Base-by-base conservation (phyloP, 2,888 invertebrate genomes). In the Eupithecia insigniata region DNA sequence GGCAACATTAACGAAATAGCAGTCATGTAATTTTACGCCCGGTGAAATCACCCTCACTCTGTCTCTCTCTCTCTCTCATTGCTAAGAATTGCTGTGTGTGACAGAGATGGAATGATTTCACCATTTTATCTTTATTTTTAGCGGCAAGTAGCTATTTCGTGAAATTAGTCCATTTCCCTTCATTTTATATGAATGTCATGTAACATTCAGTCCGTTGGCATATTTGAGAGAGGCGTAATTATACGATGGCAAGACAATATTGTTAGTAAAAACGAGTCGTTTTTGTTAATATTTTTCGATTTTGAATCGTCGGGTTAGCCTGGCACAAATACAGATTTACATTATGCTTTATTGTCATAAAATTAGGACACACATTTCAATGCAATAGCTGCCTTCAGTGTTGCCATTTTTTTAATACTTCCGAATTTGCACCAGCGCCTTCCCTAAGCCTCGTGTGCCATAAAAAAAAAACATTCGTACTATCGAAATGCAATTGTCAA, bases 181-280 rank as follows among this genome's bases (percentile, higher is more conserved):
- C 28, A 62, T 64, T 69, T 51, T n/a, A 69, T 60, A 66, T 69
- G 55, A 73, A 69, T 60, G 72, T 73, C 67, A 72, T 72, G 67
- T 60, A 64, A 5, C 22, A 39, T 70, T 26, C 66, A 69, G 66
- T 32, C 26, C 22, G 32, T 66, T 67, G 69, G 64, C 70, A 71
- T 69, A 67, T 69, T 69, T 18, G 26, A 18, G 68, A 83, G 85
- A 83, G 83, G 83, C 82, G 77, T 75, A 71, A 67, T 55, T 28
- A 83, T 76, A 81, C 80, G 83, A 83, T 87, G 90, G 90, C 90
- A 90, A 90, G 90, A 90, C 65, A 90, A 32, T 43, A 62, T 18
- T 67, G 73, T 73, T 73, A 73, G 70, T 73, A 73, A 67, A 66
- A 66, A 65, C 28, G 34, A 64, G 70, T 70, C 39, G 66, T 60